Evolutionary conservation across 2,797 vertebrate species (phyloP), one percentile per base, ranked within the genome.

Genomic region (Falco naumanni): DNA sequence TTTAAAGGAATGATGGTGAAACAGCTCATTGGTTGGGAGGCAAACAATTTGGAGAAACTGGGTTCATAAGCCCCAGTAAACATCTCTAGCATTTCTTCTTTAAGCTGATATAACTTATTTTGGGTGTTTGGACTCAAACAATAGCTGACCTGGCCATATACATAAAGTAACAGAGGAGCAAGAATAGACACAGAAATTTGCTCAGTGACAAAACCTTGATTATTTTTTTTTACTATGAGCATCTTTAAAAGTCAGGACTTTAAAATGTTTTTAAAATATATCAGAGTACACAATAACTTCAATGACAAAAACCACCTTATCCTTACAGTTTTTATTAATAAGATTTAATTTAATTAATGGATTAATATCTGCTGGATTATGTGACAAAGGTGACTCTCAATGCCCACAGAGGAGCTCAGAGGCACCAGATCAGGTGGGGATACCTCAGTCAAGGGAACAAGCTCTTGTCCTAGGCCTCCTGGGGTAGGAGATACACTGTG

Each of bases 341-440:
- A 48, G 19, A 89, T 21, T 12, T 61, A 0, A 61, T 69, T 57
- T 59, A 53, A 10, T 24, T 45, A 84, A 45, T 7, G 2, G 10
- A 14, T 50, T 25, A 37, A 6, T 19, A 69, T 39, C 14, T 54
- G 17, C 29, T 47, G 8, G 31, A 16, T 45, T 14, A 12, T 26
- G 3, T 25, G 21, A 26, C 48, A 57, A 31, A 69, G 22, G 8
- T 11, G 7, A 12, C 18, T 8, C 8, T 72, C 8, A 10, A 21
- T 9, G 9, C 11, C 7, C 50, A 39, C 28, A 56, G 43, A 48
- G n/a, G 9, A 59, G 16, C 9, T 33, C 47, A 71, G 28, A 12
- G 8, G 37, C 6, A 41, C 3, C 7, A 16, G 3, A 22, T 18
- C 6, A 39, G 5, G 4, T 39, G 16, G 6, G 2, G 9, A 9